phyloP scores from a whole-genome alignment of 1,140 invertebrate species.

The Cydia strobilella region DNA sequence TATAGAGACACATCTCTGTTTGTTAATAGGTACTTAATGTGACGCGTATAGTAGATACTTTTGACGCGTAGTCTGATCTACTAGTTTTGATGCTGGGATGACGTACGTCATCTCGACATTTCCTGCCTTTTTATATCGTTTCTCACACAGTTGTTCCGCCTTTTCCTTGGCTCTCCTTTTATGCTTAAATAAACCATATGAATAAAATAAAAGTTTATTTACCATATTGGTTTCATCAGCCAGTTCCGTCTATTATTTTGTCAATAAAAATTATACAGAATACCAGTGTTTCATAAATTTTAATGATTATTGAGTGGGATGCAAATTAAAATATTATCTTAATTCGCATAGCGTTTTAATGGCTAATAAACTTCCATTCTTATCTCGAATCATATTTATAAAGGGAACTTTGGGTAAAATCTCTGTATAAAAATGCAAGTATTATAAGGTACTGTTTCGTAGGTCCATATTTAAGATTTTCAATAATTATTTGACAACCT shows the following conservation, averaged over 20 bases:
- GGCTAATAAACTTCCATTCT: slow-evolving; percentile 40
- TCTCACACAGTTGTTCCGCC: too few species aligned
- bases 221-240: slow-evolving; percentile 35
- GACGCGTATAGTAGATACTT: too few species aligned
- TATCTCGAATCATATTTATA: slow-evolving; percentile 35
- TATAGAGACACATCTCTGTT: too few species aligned
- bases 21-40: too few species aligned
- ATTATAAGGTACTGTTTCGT: too few species aligned
- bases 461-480: not conserved
- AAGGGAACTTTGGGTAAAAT: not conserved
- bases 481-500: not conserved
- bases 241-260: slow-evolving; percentile 4
- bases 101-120: too few species aligned
- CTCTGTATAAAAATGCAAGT: not conserved
- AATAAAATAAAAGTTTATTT: too few species aligned
- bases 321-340: slow-evolving; percentile 45
- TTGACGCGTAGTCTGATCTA: too few species aligned
- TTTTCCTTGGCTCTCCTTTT: too few species aligned
- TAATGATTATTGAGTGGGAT: slow-evolving; percentile 21
- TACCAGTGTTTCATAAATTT: not conserved
- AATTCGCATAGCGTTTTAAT: slow-evolving; percentile 42
- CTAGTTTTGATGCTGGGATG: too few species aligned
- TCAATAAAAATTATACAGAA: slow-evolving; percentile 6
- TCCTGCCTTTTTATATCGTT: too few species aligned
- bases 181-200: too few species aligned